Evolutionary conservation across 2,113 vertebrate genomes (phyloP), one percentile per base, ranked within the genome.

Genomic region (Aythya baeri): DNA sequence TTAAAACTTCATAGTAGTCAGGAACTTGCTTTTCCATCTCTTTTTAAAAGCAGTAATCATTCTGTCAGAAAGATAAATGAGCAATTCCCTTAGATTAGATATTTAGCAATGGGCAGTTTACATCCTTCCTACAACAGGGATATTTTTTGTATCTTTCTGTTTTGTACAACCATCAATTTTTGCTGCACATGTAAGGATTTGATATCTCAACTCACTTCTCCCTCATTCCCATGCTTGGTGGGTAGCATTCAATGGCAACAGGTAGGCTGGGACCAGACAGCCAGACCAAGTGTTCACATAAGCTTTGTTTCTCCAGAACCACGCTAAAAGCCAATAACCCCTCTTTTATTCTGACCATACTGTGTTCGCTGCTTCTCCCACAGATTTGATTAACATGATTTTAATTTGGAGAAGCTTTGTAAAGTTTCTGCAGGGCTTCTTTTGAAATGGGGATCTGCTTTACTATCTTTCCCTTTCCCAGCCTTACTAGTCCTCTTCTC

Each of bases 191-290:
- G 2, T 41, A 62, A 52, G 29, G 32, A 49, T 1, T 49, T 62
- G 41, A 2, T 70, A 46, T 22, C 21, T 88, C 75, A 57, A 4
- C 34, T 74, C 18, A 22, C 20, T 57, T 83, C 11, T 46, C 31
- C 43, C 31, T 25, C 0, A 0, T 34, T 72, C 79, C 38, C 78
- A 0, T 46, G 16, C 21, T 63, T 79, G 25, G 7, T 44, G 62
- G 43, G 8, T 88, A 21, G 2, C 61, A 11, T 63, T 66, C 26
- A 77, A 31, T 11, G 17, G 21, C 17, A 72, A 26, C 1, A 85
- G 52, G 43, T 25, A 68, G 34, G n/a, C 7, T 80, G 27, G 11
- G 29, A 21, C 17, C 34, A 76, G 77, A 49, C 26, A 65, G n/a
- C 22, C 3, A 38, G 32, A 16, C 26, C 1, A 1, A 74, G 17